Evolutionary conservation across 2,113 vertebrate species (phyloP).

Genomic region (Podocnemis expansa): DNA sequence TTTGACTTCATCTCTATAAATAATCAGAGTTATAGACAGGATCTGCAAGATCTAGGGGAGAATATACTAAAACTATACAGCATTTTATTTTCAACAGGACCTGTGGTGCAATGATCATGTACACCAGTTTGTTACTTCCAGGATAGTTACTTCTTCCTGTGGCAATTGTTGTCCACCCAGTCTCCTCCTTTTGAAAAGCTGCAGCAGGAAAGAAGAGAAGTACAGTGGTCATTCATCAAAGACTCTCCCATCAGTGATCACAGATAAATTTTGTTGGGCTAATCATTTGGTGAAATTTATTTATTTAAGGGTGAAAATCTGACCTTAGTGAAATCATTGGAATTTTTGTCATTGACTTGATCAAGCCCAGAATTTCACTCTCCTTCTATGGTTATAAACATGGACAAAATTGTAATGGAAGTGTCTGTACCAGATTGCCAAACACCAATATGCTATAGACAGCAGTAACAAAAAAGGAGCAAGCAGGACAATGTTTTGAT

Average conservation of each 20-base stretch:
- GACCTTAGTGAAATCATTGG: not conserved
- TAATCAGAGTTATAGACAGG: not conserved
- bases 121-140: not conserved
- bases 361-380: not conserved
- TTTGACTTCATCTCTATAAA: not conserved
- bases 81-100: constrained; percentile 1
- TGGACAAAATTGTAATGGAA: not conserved
- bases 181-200: not conserved
- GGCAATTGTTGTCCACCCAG: constrained; percentile 7
- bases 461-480: not conserved
- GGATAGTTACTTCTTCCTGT: not conserved
- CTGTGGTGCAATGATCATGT: not conserved
- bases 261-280: not conserved
- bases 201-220: not conserved
- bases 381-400: not conserved
- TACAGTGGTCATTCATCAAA: not conserved
- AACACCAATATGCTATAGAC: not conserved
- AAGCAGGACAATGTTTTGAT: not conserved
- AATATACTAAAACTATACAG: not conserved
- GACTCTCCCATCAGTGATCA: not conserved
- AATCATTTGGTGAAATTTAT: rapidly evolving
- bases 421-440: not conserved
- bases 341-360: not conserved
- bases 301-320: not conserved
- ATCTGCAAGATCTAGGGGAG: not conserved